phyloP scores from a whole-genome alignment of 2,113 vertebrate species.

The Bambusicola thoracicus region DNA sequence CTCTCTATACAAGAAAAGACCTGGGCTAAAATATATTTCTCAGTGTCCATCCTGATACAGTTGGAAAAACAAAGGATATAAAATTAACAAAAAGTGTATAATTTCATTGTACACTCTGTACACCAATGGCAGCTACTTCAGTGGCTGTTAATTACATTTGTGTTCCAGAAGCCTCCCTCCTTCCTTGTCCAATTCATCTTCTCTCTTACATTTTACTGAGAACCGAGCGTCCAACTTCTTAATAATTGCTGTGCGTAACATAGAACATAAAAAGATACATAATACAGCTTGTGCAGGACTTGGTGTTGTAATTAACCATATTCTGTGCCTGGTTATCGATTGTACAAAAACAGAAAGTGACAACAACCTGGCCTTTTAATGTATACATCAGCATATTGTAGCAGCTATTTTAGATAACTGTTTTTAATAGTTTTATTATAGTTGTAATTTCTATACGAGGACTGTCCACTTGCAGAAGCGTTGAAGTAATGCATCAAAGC shows the following conservation, averaged over 20 bases:
- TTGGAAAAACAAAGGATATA: not conserved
- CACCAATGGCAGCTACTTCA: not conserved
- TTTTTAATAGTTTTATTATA: conserved; percentile 37
- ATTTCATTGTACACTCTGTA: not conserved
- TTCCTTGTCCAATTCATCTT: not conserved
- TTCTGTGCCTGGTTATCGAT: conserved; percentile 4
- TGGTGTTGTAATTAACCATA: conserved; percentile 48
- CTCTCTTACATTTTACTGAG: not conserved
- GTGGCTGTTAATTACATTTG: not conserved
- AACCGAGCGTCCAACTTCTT: conserved; percentile 4
- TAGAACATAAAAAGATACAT: conserved; percentile 27
- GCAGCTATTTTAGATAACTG: conserved; percentile 61
- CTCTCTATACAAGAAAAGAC: not conserved
- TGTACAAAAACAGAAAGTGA: not conserved
- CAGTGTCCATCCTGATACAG: not conserved
- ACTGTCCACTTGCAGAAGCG: not conserved
- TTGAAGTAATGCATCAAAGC: not conserved
- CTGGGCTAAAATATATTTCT: not conserved
- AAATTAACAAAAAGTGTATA: not conserved
- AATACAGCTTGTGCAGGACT: conserved; percentile 49
- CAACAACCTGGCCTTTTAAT: conserved; percentile 29
- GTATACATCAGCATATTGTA: conserved; percentile 62
- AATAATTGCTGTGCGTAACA: not conserved
- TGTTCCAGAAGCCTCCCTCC: not conserved
- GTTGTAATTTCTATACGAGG: conserved; percentile 18